Evolutionary conservation across 2,797 vertebrate genomes (phyloP).

Genomic region (Aselliscus stoliczkanus): DNA sequence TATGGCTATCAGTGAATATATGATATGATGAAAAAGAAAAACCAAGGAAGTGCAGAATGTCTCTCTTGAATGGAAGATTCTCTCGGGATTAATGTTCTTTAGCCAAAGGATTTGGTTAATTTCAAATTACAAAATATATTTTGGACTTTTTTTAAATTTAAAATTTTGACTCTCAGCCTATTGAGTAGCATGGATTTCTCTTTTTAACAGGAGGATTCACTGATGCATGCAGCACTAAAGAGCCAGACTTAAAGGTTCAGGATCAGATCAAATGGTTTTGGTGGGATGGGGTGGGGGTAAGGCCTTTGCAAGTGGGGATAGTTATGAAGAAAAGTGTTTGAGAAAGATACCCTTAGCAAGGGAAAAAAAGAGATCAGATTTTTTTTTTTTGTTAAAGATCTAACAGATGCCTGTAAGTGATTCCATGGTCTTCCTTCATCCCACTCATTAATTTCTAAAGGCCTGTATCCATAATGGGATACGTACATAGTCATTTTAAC

Average conservation of each 20-base stretch:
- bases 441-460: not conserved
- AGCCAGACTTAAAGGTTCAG: not conserved
- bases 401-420: not conserved
- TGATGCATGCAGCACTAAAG: not conserved
- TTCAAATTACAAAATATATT: not conserved
- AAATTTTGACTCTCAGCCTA: constrained; percentile 17
- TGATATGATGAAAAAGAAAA: constrained; percentile 5
- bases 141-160: not conserved
- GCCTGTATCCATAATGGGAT: not conserved
- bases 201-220: not conserved
- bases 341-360: not conserved
- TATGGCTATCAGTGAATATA: not conserved
- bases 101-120: not conserved
- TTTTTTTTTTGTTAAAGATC: not conserved
- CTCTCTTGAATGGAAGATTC: not conserved
- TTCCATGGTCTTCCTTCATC: not conserved
- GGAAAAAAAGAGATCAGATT: not conserved
- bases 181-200: constrained; percentile 25
- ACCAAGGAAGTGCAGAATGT: not conserved
- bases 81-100: not conserved
- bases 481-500: not conserved
- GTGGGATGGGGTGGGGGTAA: not conserved
- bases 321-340: not conserved
- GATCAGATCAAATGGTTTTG: constrained; percentile 29
- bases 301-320: not conserved